Percentiles rank a stretch among this genome's conserved stretches.
These are phyloP conservation scores for Cisticola juncidis DNA, from an alignment of 2,113 vertebrate species.

Conservation along the genomic window DNA sequence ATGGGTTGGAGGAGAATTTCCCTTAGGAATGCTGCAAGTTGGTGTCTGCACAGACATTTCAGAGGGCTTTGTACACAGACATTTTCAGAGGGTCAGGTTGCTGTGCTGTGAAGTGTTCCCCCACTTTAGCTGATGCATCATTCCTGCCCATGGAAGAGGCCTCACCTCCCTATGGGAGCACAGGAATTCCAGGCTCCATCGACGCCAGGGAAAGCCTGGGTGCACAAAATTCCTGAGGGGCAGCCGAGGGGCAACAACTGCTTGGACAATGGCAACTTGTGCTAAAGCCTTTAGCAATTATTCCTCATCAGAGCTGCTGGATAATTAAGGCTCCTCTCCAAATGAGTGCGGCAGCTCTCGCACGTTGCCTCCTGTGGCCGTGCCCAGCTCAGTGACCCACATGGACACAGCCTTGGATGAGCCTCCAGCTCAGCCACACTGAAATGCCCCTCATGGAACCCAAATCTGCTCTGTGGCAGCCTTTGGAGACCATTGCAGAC, in stretches of 20 bases:
- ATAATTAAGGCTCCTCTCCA: constrained; percentile 14
- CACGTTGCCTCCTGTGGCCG: not conserved
- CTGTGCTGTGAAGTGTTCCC: not conserved
- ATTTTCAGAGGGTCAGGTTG: too few species aligned
- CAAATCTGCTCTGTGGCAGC: not conserved
- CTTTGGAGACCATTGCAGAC: not conserved
- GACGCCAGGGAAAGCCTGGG: not conserved
- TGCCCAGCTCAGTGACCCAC: not conserved
- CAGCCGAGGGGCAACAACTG: not conserved
- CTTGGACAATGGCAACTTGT: not conserved
- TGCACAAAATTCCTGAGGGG: not conserved
- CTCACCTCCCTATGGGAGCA: not conserved
- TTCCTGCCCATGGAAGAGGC: not conserved
- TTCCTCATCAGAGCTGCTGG: not conserved
- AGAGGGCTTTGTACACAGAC: not conserved
- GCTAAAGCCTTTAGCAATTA: not conserved
- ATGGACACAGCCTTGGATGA: not conserved
- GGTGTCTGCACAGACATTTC: not conserved
- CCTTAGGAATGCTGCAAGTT: not conserved
- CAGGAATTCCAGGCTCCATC: not conserved
- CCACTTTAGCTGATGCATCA: rapidly evolving
- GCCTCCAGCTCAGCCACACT: not conserved
- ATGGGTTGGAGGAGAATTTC: rapidly evolving
- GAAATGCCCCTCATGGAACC: not conserved
- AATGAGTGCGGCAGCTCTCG: not conserved